phyloP scores from a whole-genome alignment of 37 sponge, comb jelly and placozoan genomes.

The Halichondria panicea region DNA sequence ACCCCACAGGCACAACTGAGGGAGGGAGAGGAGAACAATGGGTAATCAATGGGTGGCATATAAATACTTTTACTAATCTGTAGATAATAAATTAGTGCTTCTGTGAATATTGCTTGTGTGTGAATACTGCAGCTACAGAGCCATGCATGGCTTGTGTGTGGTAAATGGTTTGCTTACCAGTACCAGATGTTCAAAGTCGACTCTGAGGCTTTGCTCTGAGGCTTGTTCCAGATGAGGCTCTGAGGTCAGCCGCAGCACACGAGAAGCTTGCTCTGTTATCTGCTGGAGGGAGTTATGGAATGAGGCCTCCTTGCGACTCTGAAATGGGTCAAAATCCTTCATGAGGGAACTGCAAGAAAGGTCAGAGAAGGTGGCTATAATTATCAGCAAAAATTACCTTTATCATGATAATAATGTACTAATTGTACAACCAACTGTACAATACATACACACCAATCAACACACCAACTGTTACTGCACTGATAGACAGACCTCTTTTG shows the following conservation, averaged over 20 bases:
- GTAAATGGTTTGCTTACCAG: conserved; percentile 48
- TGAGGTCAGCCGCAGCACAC: conserved; percentile 3
- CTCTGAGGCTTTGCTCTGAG: background rate
- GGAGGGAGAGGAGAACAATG: background rate
- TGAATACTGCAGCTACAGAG: background rate
- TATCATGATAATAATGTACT: too few relatives aligned
- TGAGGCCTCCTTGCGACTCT: conserved; percentile 67
- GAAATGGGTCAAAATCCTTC: conserved; percentile 87
- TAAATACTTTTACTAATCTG: too few relatives aligned
- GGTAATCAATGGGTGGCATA: too few relatives aligned
- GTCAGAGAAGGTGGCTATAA: too few relatives aligned
- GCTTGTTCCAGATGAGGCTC: background rate
- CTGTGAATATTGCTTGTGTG: background rate
- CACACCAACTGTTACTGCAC: too few relatives aligned
- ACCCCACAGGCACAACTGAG: conserved; percentile 95
- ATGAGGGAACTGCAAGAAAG: conserved; percentile 27
- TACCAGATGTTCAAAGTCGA: conserved; percentile 63
- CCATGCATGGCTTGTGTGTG: background rate
- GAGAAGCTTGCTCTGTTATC: conserved; percentile 20
- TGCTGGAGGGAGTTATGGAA: conserved; percentile 35
- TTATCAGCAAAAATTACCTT: background rate
- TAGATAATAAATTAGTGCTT: conserved; percentile 5
- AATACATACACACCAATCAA: too few relatives aligned
- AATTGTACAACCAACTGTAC: too few relatives aligned
- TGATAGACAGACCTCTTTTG: conserved; percentile 38